Conservation (phyloP, 1,140 invertebrate genomes). For the Aphaenogaster floridana region DNA sequence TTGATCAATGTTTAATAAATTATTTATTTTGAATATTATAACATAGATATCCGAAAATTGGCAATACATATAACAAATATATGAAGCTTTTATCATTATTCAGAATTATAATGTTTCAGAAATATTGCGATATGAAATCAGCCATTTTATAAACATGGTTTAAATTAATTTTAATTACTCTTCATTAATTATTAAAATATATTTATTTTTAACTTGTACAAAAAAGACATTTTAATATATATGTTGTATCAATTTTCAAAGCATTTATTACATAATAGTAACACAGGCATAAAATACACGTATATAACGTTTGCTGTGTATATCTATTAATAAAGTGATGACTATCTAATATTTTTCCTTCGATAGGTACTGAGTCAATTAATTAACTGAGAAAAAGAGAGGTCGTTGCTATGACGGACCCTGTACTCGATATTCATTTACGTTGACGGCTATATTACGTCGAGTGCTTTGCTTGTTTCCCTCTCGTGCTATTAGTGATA, state of each 20-base stretch:
- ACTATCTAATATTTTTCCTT: constrained; percentile 19
- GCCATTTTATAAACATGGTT: not conserved
- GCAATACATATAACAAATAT: not conserved
- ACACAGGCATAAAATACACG: not conserved
- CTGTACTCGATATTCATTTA: constrained; percentile 70
- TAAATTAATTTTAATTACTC: not conserved
- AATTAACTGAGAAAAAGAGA: constrained; percentile 46
- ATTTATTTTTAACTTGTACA: not conserved
- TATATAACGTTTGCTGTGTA: not conserved
- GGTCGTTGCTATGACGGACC: constrained; percentile 18
- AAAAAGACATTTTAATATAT: not conserved
- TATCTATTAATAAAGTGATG: constrained; percentile 25
- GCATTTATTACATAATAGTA: not conserved
- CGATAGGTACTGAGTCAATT: constrained; percentile 44
- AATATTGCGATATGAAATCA: not conserved
- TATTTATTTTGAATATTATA: constrained; percentile 5
- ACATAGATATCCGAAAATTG: not conserved
- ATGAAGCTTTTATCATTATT: constrained; percentile 2
- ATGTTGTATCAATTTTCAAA: not conserved
- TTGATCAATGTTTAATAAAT: not conserved
- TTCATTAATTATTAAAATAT: not conserved
- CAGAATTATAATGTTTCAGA: not conserved
- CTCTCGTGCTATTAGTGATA: constrained; percentile 66
- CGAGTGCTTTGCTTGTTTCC: constrained; percentile 61
- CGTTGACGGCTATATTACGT: constrained; percentile 52